These are phyloP conservation scores for Chloromyia formosa DNA, from an alignment of 2,888 invertebrate species.

Conservation along the genomic window DNA sequence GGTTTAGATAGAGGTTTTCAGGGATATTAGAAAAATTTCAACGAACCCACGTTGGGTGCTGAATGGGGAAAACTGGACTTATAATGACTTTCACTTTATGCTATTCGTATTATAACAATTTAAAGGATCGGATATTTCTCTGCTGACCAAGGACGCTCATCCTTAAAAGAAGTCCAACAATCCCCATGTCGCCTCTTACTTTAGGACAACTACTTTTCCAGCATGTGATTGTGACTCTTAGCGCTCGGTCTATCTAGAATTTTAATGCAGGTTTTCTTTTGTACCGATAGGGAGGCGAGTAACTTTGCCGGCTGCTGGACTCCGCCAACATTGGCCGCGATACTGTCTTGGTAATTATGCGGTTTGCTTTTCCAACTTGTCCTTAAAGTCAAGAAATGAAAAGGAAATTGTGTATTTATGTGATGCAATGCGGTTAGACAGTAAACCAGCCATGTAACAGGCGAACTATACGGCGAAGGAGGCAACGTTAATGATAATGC, in stretches of 20 bases:
- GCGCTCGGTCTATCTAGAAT: conserved; percentile 23
- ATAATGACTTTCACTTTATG: too few relatives aligned
- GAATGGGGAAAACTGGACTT: too few relatives aligned
- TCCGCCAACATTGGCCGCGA: background rate
- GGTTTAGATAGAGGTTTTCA: background rate
- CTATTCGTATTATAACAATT: too few relatives aligned
- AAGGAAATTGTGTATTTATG: conserved; percentile 43
- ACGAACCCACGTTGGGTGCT: too few relatives aligned
- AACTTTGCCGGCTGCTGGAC: too few relatives aligned
- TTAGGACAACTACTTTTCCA: too few relatives aligned
- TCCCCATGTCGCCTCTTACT: too few relatives aligned
- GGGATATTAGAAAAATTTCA: too few relatives aligned
- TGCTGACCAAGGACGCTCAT: too few relatives aligned
- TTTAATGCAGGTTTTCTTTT: conserved; percentile 33
- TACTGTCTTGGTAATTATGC: conserved; percentile 39
- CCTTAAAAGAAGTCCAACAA: too few relatives aligned
- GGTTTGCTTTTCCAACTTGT: conserved; percentile 28
- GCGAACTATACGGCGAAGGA: conserved; percentile 23
- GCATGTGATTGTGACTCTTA: conserved; percentile 31
- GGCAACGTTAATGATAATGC: conserved; percentile 30
- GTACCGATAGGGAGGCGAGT: background rate
- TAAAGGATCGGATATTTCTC: too few relatives aligned
- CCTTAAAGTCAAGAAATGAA: conserved; percentile 40
- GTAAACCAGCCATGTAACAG: background rate
- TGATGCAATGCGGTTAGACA: conserved; percentile 40